phyloP scores from a whole-genome alignment of 2,888 invertebrate species.

The Rhagium mordax region DNA sequence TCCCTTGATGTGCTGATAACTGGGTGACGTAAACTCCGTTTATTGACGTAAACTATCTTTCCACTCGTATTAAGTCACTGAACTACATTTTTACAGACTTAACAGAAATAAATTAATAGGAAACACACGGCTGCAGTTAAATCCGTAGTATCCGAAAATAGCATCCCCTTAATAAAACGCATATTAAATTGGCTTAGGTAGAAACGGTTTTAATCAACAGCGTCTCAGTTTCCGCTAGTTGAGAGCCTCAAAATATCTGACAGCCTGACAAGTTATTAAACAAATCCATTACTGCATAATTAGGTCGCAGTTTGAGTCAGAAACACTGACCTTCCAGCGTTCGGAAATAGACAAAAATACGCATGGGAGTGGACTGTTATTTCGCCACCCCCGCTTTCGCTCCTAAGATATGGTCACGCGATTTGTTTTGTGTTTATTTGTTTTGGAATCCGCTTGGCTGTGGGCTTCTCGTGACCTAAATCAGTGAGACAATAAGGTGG shows the following conservation, averaged over 20 bases:
- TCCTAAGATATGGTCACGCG: not conserved
- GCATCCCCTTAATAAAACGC: not conserved
- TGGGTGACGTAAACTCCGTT: no score
- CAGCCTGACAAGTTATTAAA: not conserved
- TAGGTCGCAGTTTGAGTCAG: not conserved
- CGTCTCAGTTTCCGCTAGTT: not conserved
- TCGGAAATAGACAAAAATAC: not conserved
- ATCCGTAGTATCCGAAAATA: constrained; percentile 1
- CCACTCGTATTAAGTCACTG: constrained; percentile 14
- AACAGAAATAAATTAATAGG: constrained; percentile 23
- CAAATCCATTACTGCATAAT: not conserved
- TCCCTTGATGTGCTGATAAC: no score
- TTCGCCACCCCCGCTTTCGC: not conserved
- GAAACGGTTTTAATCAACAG: not conserved
- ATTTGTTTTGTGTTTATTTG: not conserved
- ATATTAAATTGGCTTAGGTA: not conserved
- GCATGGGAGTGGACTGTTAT: not conserved
- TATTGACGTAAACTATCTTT: no score
- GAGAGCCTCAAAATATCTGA: not conserved
- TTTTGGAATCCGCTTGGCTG: not conserved
- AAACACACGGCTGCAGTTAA: constrained; percentile 1
- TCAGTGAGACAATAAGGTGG: not conserved
- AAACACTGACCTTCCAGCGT: not conserved
- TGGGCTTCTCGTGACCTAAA: not conserved
- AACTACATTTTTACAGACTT: constrained; percentile 22